Conservation (phyloP, 2,888 invertebrate species). For the Cantharis nigra region DNA sequence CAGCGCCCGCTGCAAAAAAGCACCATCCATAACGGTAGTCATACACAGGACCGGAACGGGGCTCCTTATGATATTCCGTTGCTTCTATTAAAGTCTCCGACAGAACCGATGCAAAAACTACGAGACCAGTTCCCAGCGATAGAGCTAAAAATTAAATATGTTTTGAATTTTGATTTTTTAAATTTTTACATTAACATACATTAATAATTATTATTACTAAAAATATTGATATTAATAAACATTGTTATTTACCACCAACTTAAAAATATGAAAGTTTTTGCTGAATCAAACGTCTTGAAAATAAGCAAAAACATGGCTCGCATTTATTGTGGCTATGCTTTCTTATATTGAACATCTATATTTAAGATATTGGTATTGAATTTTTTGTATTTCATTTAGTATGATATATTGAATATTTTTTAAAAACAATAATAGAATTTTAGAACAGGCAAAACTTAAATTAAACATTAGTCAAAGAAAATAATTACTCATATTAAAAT, state of each 20-base stretch:
- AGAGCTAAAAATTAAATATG: conserved; percentile 58
- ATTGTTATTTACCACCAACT: not conserved
- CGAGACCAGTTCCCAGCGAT: conserved; percentile 63
- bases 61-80: conserved; percentile 53
- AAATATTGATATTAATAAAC: not conserved
- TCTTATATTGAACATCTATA: not conserved
- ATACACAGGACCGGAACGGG: conserved; percentile 48
- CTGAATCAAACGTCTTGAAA: not conserved
- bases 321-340: not conserved
- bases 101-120: conserved; percentile 64
- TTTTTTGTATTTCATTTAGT: not conserved
- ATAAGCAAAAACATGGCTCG: not conserved
- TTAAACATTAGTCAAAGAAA: not conserved
- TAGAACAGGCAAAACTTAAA: too few species aligned
- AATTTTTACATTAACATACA: not conserved
- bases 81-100: conserved; percentile 63
- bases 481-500: too few species aligned
- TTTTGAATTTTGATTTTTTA: not conserved
- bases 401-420: not conserved
- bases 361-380: not conserved
- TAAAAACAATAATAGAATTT: not conserved
- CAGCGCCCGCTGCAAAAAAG: conserved; percentile 64
- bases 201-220: not conserved
- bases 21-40: conserved; percentile 66
- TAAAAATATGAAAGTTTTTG: not conserved